Evolutionary conservation across 2,888 invertebrate species (phyloP).

Genomic region (Athripsodes cinereus): DNA sequence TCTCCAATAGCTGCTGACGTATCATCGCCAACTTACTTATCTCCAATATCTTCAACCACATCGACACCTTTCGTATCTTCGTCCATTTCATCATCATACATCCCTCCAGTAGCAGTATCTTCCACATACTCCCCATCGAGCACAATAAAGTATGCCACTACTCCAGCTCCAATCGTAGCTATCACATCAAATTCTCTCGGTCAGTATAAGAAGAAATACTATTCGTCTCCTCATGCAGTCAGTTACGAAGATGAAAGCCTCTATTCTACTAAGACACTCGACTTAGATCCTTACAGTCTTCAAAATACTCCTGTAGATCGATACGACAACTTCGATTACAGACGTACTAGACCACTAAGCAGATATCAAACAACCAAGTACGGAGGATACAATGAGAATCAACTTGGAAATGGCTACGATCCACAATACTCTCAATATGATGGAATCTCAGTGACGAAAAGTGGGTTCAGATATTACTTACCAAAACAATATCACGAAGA

Average conservation of each 20-base stretch:
- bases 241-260: conserved; percentile 27
- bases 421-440: conserved; percentile 60
- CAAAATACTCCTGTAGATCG: conserved; percentile 25
- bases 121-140: conserved; percentile 21
- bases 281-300: conserved; percentile 23
- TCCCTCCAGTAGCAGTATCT: conserved; percentile 21
- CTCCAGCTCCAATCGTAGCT: conserved; percentile 24
- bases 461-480: conserved; percentile 78
- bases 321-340: conserved; percentile 16
- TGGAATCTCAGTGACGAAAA: conserved; percentile 68
- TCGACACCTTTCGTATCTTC: conserved; percentile 28
- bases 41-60: conserved; percentile 21
- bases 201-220: conserved; percentile 23
- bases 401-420: conserved; percentile 55
- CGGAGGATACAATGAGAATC: conserved; percentile 34
- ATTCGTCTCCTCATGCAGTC: conserved; percentile 12
- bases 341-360: conserved; percentile 4
- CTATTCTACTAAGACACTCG: conserved; percentile 22
- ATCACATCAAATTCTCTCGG: conserved; percentile 24
- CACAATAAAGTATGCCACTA: conserved; percentile 25
- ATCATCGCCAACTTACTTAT: conserved; percentile 25
- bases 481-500: conserved; percentile 84
- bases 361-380: conserved; percentile 28
- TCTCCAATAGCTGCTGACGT: conserved; percentile 27
- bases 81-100: conserved; percentile 34